A percentile compares a stretch with the other conserved stretches of the same genome.
phyloP scores from a whole-genome alignment of 1,140 invertebrate genomes.

The Drosophila novamexicana region DNA sequence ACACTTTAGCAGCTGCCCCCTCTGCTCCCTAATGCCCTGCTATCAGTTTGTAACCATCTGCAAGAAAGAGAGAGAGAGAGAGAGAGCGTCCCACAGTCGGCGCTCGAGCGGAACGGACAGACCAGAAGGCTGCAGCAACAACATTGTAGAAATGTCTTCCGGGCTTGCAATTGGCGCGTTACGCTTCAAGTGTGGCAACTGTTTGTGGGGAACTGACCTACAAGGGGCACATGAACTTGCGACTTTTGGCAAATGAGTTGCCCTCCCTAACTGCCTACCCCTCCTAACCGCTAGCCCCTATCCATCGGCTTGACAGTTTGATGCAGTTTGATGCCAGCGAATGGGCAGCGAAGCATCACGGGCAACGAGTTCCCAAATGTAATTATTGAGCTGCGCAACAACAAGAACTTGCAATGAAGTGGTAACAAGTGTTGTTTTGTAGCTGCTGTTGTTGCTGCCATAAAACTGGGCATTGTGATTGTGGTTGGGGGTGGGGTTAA shows the following conservation, averaged over 20 bases:
- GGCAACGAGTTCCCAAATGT: constrained; percentile 42
- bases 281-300: neutral
- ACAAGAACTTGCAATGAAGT: constrained; percentile 33
- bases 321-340: constrained; percentile 43
- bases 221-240: constrained; percentile 58
- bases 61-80: neutral
- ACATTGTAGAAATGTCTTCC: constrained; percentile 29
- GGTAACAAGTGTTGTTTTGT: constrained; percentile 37
- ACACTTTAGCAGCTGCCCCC: constrained; percentile 9
- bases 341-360: constrained; percentile 51
- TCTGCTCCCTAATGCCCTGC: neutral
- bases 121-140: constrained; percentile 34
- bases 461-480: constrained; percentile 22
- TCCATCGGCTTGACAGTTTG: constrained; percentile 26
- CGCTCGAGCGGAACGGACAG: constrained; percentile 38
- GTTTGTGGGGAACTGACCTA: constrained; percentile 47
- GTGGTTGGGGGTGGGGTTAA: constrained; percentile 22
- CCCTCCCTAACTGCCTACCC: neutral
- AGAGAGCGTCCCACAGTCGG: constrained; percentile 21
- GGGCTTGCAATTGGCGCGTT: constrained; percentile 49
- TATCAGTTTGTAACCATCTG: constrained; percentile 16
- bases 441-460: constrained; percentile 8
- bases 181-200: constrained; percentile 47
- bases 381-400: constrained; percentile 46
- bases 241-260: constrained; percentile 49